phyloP scores from a whole-genome alignment of 2,113 vertebrate species.

The Colossoma macropomum region DNA sequence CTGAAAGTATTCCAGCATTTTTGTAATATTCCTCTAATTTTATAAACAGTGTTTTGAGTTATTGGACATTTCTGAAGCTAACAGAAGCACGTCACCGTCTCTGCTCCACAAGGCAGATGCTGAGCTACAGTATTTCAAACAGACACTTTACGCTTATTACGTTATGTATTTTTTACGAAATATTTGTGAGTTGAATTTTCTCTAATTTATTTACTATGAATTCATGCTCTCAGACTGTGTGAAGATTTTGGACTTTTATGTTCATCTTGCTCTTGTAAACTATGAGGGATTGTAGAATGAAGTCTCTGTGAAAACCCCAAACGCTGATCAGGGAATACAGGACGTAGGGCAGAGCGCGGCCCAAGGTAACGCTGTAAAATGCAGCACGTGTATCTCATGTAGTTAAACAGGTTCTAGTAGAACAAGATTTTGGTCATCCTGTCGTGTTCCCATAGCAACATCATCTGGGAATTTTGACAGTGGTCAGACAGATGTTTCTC shows the following conservation, averaged over 20 bases:
- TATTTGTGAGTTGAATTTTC: neutral
- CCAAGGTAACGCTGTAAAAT: no score
- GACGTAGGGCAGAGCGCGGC: no score
- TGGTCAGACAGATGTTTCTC: no score
- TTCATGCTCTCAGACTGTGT: neutral
- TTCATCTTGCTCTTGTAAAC: neutral
- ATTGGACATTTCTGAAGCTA: neutral
- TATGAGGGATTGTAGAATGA: no score
- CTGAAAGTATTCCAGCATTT: constrained; percentile 34
- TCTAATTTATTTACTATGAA: neutral
- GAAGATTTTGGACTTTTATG: neutral
- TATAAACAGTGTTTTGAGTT: neutral
- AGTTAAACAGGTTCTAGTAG: no score
- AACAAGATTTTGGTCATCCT: no score
- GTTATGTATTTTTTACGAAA: neutral
- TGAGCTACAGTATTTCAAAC: neutral
- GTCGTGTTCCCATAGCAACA: no score
- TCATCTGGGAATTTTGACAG: no score
- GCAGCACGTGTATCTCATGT: no score
- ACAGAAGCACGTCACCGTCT: neutral
- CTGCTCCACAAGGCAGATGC: neutral
- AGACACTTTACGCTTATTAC: neutral
- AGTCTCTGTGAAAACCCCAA: no score
- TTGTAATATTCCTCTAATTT: constrained; percentile 57
- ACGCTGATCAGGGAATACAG: neutral